Conservation (phyloP, 64 coral and sea anemone species). For the Pocillopora damicornis region DNA sequence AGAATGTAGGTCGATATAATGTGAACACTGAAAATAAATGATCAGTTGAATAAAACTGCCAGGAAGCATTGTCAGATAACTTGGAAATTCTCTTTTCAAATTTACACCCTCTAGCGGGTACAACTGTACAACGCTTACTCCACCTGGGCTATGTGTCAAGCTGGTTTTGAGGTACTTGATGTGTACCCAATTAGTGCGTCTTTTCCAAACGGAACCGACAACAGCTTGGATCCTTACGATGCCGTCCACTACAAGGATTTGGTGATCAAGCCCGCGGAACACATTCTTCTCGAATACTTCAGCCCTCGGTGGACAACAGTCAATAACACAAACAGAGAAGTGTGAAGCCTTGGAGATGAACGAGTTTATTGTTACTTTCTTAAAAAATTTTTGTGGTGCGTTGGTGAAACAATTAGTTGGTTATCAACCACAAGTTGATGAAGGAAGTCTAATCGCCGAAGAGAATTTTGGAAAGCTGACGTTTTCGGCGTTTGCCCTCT, state of each 20-base stretch:
- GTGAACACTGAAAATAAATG: no score
- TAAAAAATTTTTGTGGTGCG: no score
- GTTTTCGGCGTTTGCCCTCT: no score
- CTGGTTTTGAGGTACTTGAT: constrained; percentile 71
- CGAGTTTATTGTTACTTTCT: no score
- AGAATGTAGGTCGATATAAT: no score
- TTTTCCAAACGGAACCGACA: constrained; percentile 71
- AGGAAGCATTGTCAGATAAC: no score
- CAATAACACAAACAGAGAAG: not conserved
- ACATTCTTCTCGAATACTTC: constrained; percentile 60
- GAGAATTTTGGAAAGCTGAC: no score
- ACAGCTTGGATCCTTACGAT: constrained; percentile 49
- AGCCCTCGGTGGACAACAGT: not conserved
- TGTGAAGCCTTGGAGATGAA: not conserved
- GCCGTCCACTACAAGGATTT: constrained; percentile 73
- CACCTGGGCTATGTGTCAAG: constrained; percentile 65
- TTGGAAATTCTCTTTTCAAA: not conserved
- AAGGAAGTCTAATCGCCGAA: no score
- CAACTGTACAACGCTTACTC: constrained; percentile 74
- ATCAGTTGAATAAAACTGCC: no score
- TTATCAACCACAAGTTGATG: not conserved
- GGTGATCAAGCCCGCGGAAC: constrained; percentile 74
- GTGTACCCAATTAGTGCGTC: constrained; percentile 76
- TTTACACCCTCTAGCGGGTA: constrained; percentile 52
- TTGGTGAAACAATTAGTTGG: no score